A percentile compares a stretch with the other conserved stretches of the same genome.
Evolutionary conservation across 2,888 invertebrate genomes (phyloP).

Genomic region (Eubasilissa splendida): DNA sequence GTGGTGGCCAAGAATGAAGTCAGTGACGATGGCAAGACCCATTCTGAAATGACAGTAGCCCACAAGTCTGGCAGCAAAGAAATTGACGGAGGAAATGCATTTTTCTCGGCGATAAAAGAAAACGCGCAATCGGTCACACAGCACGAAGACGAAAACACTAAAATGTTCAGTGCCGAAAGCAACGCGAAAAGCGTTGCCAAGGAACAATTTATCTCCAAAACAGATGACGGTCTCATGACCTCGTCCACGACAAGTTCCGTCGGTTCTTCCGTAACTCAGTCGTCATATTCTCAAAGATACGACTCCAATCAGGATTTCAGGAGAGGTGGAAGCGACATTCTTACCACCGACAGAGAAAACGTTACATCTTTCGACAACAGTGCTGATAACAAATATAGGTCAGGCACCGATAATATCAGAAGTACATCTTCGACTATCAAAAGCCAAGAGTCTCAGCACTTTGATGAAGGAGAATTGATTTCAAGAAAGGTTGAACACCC

Average conservation of each 20-base stretch:
- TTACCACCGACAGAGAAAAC: conserved; percentile 4
- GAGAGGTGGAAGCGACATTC: background rate
- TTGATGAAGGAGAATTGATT: conserved; percentile 67
- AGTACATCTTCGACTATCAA: conserved; percentile 31
- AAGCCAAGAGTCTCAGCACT: conserved; percentile 30
- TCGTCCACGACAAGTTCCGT: conserved; percentile 66
- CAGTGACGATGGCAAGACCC: conserved; percentile 77
- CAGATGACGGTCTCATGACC: conserved; percentile 66
- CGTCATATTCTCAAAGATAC: conserved; percentile 47
- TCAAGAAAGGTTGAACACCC: conserved; percentile 76
- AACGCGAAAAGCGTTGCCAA: conserved; percentile 65
- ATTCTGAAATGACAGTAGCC: conserved; percentile 74
- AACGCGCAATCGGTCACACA: conserved; percentile 72
- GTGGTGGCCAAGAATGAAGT: conserved; percentile 76
- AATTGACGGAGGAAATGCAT: conserved; percentile 77
- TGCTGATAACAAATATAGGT: conserved; percentile 2
- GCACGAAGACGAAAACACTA: conserved; percentile 67
- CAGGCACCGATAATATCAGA: conserved; percentile 31
- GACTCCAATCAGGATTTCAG: conserved; percentile 39
- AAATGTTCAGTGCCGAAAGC: conserved; percentile 67
- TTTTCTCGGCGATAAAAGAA: conserved; percentile 77
- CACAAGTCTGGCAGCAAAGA: conserved; percentile 78
- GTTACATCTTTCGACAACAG: conserved; percentile 4
- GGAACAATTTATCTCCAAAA: conserved; percentile 66
- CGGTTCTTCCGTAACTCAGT: conserved; percentile 59